These are phyloP conservation scores for Ditylenchus weischeri DNA, from an alignment of 2,888 invertebrate species.

Conservation along the genomic window DNA sequence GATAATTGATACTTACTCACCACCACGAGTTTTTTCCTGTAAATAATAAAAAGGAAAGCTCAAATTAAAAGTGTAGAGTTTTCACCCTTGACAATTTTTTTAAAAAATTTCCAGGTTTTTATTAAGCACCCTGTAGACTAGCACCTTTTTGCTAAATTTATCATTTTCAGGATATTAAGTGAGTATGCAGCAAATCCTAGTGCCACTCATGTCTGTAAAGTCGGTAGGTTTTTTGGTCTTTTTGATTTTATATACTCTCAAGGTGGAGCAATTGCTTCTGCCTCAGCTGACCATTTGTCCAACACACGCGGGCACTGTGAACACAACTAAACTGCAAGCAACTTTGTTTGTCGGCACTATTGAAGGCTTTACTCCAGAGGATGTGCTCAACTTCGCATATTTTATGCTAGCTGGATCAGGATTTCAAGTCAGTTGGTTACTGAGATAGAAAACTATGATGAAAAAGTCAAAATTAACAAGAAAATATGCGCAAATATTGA, in stretches of 20 bases:
- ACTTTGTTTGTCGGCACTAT: slow-evolving; percentile 18
- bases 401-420: slow-evolving; percentile 35
- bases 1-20: too few relatives aligned
- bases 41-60: slow-evolving; percentile 3
- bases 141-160: not conserved
- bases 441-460: not conserved
- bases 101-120: not conserved
- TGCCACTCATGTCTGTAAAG: slow-evolving; percentile 18
- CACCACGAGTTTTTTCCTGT: too few relatives aligned
- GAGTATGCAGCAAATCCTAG: slow-evolving; percentile 11
- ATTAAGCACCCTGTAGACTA: not conserved
- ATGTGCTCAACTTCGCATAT: slow-evolving; percentile 31
- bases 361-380: slow-evolving; percentile 10
- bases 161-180: not conserved
- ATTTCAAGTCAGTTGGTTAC: slow-evolving; percentile 26
- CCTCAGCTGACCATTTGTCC: slow-evolving; percentile 36
- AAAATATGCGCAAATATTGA: too few relatives aligned
- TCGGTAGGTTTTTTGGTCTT: not conserved
- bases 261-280: slow-evolving; percentile 28
- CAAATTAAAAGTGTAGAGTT: not conserved
- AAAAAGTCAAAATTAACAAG: too few relatives aligned
- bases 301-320: slow-evolving; percentile 26
- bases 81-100: not conserved
- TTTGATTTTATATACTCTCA: not conserved
- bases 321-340: slow-evolving; percentile 19